phyloP scores from a whole-genome alignment of 2,888 invertebrate genomes.

The Chironomus tentans region DNA sequence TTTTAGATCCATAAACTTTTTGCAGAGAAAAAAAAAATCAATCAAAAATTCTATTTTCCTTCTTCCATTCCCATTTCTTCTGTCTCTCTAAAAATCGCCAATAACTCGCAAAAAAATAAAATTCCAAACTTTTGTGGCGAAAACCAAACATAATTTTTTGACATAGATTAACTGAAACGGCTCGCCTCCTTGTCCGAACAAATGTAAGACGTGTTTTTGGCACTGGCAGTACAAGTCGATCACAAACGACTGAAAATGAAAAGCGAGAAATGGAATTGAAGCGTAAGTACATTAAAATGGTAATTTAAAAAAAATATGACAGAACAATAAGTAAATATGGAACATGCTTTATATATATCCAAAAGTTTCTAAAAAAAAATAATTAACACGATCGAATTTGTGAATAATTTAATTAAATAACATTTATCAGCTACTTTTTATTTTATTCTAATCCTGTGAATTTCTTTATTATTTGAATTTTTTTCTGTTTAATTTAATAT shows the following conservation, averaged over 20 bases:
- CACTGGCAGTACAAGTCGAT: slow-evolving; percentile 35
- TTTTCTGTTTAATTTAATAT: too few relatives aligned
- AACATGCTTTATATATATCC: too few relatives aligned
- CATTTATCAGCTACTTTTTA: too few relatives aligned
- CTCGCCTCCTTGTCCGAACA: slow-evolving; percentile 70
- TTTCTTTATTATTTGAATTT: too few relatives aligned
- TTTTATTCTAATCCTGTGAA: too few relatives aligned
- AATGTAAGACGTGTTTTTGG: slow-evolving; percentile 89
- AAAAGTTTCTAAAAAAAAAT: too few relatives aligned
- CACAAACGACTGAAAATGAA: slow-evolving; percentile 69
- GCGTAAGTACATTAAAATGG: slow-evolving; percentile 61
- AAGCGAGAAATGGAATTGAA: slow-evolving; percentile 83
- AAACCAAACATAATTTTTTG: neutral
- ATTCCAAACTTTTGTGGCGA: neutral
- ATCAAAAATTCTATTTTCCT: neutral
- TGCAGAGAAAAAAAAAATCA: neutral
- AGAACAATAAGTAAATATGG: too few relatives aligned
- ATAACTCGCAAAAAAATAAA: neutral
- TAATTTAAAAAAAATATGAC: too few relatives aligned
- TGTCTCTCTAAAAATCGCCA: neutral
- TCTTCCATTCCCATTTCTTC: neutral
- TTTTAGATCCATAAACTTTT: neutral
- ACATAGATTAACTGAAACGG: slow-evolving; percentile 92
- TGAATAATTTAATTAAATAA: too few relatives aligned
- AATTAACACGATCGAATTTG: too few relatives aligned